Conservation (phyloP, 1,140 invertebrate genomes). For the Heterodera carotae region DNA sequence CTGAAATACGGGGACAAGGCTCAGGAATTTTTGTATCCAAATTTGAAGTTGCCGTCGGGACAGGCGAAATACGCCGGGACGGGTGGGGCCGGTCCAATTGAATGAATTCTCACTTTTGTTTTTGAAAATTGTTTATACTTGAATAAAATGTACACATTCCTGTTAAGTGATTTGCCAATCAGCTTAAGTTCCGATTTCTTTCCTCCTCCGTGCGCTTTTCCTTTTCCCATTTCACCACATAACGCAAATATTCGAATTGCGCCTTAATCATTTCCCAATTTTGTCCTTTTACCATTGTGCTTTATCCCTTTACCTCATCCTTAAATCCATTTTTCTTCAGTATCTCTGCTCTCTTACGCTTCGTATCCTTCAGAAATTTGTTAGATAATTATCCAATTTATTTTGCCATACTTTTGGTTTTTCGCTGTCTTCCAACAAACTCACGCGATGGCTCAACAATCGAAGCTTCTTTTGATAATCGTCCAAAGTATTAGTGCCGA, state of each 20-base stretch:
- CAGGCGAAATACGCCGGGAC: conserved; percentile 18
- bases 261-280: neutral
- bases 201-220: neutral
- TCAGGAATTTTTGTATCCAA: conserved; percentile 29
- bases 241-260: conserved; percentile 15
- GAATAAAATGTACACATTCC: neutral
- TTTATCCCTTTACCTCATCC: neutral
- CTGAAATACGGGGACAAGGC: conserved; percentile 35
- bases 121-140: too few relatives aligned
- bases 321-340: conserved; percentile 30
- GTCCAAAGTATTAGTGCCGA: neutral
- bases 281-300: too few relatives aligned
- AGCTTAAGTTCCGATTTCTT: neutral
- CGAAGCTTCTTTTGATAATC: conserved; percentile 7
- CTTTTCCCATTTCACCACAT: conserved; percentile 12
- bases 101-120: conserved; percentile 13
- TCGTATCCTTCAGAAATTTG: neutral
- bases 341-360: too few relatives aligned
- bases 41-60: conserved; percentile 27
- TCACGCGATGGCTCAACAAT: neutral
- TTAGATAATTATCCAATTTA: neutral
- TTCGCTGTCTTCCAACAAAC: neutral
- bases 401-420: neutral
- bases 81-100: conserved; percentile 23
- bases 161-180: neutral